Evolutionary conservation across 2,888 invertebrate genomes (phyloP), one percentile per base, ranked within the genome.

Genomic region (Resseliella maxima): DNA sequence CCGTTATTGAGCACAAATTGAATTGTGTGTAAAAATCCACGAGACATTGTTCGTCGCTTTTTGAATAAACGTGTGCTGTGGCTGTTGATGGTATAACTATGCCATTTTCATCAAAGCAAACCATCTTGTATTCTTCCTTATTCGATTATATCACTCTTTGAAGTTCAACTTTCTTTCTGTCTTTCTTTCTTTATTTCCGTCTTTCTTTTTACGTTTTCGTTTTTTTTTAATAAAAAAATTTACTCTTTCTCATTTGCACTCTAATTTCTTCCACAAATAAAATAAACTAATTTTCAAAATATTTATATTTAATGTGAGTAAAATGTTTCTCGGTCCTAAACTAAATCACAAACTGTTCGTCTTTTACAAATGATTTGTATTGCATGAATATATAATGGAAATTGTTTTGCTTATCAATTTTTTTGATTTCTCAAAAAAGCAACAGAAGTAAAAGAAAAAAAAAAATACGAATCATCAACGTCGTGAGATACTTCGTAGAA

Each of bases 1-100:
- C 85, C 46, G 85, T 85, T 27, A 85, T 31, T 45, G 85, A 85
- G 31, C 85, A 45, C 15, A 85, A 85, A 31, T 85, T 45, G n/a
- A 46, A 85, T 46, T 85, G 85, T 31, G 85, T 46, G 46, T 46
- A 85, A 27, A 85, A 85, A 85, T 85, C 85, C 27, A 46, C 45
- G 0, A 85, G 31, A 41, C 27, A 85, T 24, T 85, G 41, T 24
- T n/a, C 85, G n/a, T 85, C 46, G 24, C 12, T n/a, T 31, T 72
- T 27, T 35, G 72, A 31, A 24, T 83, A 36, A 36, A 38, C 38
- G 38, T 8, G 21, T 5, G 83, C 10, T 31, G 72, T 31, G 10
- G 12, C 27, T 24, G 59, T 24, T 24, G 59, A 59, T 12, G 59
- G 6, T 12, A 81, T 35, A 81, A 81, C 81, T 1, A 36, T 15